Base-by-base conservation (phyloP, 2,113 vertebrate species). In the Rhinoderma darwinii region DNA sequence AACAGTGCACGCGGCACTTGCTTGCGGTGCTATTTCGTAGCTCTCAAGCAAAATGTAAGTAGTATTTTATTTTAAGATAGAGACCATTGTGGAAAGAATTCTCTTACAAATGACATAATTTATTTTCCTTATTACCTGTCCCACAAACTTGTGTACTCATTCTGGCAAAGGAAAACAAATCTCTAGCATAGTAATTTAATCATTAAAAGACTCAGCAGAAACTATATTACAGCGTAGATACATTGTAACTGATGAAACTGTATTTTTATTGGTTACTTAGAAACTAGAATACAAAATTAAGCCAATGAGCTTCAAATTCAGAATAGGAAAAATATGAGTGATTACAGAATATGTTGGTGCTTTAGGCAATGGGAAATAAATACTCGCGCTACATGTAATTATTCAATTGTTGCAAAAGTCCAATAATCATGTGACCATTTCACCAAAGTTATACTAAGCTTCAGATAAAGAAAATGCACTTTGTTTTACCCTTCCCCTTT, bases 51-150 rank as follows among this genome's bases (percentile, higher is more conserved):
- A 56, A 44, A 75, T 84, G 27, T 30, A 75, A 84, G 83, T 43
- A 81, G 51, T 84, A 84, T 84, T 75, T 84, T 47, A 35, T 70
- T 41, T 51, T 44, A 75, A 74, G 27, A 76, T 50, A 70, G 32
- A 32, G 30, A 32, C 51, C 25, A 72, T 51, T 51, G 44, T 51
- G 44, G 44, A 84, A 61, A 27, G 72, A 27, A n/a, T 22, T 81
- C 18, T 61, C 27, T 76, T 44, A 76, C 12, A 37, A 75, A 84
- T 74, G 35, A 54, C 50, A 84, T 73, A 32, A 75, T 74, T 73
- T 20, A 84, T 43, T 74, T 35, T n/a, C 43, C 43, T 75, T 75
- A 63, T 75, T 76, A 1, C 50, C 35, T 75, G 35, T 59, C 59
- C 59, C n/a, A 59, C 6, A 0, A 22, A 75, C 41, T 59, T 75